phyloP scores from a whole-genome alignment of 2,797 vertebrate species.

The Limnodromus scolopaceus region DNA sequence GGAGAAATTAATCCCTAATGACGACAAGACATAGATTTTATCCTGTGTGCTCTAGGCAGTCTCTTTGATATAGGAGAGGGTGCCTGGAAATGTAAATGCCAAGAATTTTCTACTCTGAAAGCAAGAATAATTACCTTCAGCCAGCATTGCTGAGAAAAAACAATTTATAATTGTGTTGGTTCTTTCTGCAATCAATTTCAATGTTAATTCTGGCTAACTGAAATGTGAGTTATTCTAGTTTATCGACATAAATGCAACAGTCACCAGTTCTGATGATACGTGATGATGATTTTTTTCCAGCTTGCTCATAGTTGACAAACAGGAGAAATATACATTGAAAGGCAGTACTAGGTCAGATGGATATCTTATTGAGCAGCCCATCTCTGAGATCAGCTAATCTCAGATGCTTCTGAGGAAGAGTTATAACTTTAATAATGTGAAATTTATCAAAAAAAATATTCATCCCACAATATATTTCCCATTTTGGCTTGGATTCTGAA shows the following conservation, averaged over 20 bases:
- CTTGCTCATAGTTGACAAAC: background rate
- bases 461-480: background rate
- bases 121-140: background rate
- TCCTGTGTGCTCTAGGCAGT: background rate
- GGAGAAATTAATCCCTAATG: background rate
- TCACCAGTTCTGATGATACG: background rate
- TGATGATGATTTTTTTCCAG: background rate
- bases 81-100: background rate
- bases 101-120: background rate
- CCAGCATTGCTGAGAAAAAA: background rate
- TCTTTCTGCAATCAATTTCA: background rate
- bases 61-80: background rate
- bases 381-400: background rate
- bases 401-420: background rate
- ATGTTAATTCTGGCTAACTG: background rate
- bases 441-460: background rate
- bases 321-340: background rate
- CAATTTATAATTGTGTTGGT: background rate
- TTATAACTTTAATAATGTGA: background rate
- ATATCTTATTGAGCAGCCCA: background rate
- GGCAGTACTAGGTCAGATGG: accelerated
- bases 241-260: background rate
- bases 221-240: background rate
- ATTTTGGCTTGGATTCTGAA: background rate
- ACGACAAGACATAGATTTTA: background rate